Evolutionary conservation across 2,113 vertebrate genomes (phyloP).

Genomic region (Ictidomys tridecemlineatus): DNA sequence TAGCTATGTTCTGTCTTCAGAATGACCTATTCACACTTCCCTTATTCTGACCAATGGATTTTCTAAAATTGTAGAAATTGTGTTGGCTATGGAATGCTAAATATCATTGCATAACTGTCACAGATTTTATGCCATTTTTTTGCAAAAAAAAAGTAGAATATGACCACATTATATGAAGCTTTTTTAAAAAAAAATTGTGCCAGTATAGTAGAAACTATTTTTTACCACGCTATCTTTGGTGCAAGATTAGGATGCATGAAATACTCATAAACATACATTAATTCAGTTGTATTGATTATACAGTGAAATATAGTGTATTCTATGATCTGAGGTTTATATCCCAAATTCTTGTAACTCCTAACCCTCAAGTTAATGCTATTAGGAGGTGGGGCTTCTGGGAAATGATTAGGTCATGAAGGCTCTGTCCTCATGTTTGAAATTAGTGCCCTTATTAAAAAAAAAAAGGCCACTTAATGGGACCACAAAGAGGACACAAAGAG

Average conservation of each 20-base stretch:
- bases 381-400: neutral
- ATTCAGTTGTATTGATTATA: too few relatives aligned
- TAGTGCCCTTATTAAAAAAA: neutral
- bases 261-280: too few relatives aligned
- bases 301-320: neutral
- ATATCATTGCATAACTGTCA: too few relatives aligned
- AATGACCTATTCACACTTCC: neutral
- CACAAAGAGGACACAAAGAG: too few relatives aligned
- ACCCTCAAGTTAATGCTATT: neutral
- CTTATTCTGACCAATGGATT: neutral
- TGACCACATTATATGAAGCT: too few relatives aligned
- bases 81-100: accelerated
- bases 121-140: too few relatives aligned
- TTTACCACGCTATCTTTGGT: too few relatives aligned
- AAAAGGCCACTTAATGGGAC: too few relatives aligned
- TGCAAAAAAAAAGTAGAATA: too few relatives aligned
- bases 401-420: neutral
- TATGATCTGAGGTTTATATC: neutral
- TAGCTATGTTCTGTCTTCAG: neutral
- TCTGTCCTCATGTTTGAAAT: neutral
- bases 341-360: neutral
- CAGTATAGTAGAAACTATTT: too few relatives aligned
- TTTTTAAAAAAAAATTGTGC: too few relatives aligned
- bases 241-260: too few relatives aligned
- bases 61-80: neutral